Evolutionary conservation across 2,113 vertebrate species (phyloP).

Genomic region (Pithys albifrons): DNA sequence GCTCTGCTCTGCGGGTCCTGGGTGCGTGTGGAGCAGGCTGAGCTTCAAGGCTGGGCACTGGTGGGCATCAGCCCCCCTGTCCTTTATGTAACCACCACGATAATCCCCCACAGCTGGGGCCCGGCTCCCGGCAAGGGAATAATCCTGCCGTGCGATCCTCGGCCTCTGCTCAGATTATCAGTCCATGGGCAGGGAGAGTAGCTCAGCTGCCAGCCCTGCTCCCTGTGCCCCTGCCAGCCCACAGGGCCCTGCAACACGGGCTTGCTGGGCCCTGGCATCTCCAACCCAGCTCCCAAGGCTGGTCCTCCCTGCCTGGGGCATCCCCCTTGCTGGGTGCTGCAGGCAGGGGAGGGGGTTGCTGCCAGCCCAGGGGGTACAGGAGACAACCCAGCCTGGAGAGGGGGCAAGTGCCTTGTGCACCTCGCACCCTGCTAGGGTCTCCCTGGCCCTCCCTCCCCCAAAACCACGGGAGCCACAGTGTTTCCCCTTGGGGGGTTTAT

Average conservation of each 20-base stretch:
- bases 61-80: neutral
- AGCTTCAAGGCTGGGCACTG: neutral
- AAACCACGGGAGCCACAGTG: neutral
- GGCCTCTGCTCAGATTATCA: neutral
- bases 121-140: neutral
- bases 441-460: neutral
- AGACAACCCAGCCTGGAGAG: neutral
- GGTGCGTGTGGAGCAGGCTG: neutral
- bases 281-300: neutral
- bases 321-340: neutral
- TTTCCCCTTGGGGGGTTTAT: slow-evolving; percentile 17
- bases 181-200: neutral
- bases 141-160: slow-evolving; percentile 11
- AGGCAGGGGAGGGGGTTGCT: neutral
- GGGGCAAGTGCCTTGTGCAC: accelerated
- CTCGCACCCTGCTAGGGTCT: neutral
- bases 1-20: neutral
- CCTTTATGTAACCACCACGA: slow-evolving; percentile 17
- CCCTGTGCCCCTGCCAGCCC: neutral
- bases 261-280: neutral
- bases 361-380: neutral
- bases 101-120: slow-evolving; percentile 47
- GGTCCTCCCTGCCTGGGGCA: neutral
- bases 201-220: neutral
- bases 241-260: neutral